Evolutionary conservation across 1,140 invertebrate genomes (phyloP), one percentile per base, ranked within the genome.

Genomic region (Temnothorax nylanderi): DNA sequence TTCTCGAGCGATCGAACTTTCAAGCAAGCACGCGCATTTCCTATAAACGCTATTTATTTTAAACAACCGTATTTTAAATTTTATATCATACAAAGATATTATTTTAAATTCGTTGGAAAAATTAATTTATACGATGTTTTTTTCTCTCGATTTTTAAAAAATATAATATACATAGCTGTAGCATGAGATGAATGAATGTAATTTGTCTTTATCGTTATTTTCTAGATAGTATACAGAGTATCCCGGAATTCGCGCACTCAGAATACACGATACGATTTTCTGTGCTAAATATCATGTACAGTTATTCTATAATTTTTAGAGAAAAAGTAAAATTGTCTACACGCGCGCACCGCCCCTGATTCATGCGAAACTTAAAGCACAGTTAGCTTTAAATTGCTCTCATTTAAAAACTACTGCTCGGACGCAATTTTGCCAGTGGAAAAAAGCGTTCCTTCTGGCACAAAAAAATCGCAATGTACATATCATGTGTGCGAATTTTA

Each of bases 41-140:
- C 0, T 21, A 13, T 41, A 51, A 80, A 76, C 5, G 13, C 10
- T 67, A 37, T 67, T 81, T 44, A 81, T 41, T 69, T 81, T 44
- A 69, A 60, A 81, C 11, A 5, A 58, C 3, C 13, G 13, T 6
- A 4, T 44, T 44, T 11, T 47, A 47, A 47, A 5, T 32, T 77
- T 32, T 47, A 47, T 49, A 62, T n/a, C 0, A 2, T 56, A 56
- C n/a, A 44, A 1, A 18, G 6, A 37, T n/a, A 74, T n/a, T 11
- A 5, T 67, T 41, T 67, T 37, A 16, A 78, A 62, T n/a, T 77
- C 2, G 5, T 44, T 64, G 32, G 8, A 47, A n/a, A 84, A 47
- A 54, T 47, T 34, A 71, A 62, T 32, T 72, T 49, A 13, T 13
- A 4, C 8, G 18, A 34, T n/a, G 11, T 41, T 11, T 32, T 47